phyloP scores from a whole-genome alignment of 64 coral and sea anemone species.

The Montipora foliosa region DNA sequence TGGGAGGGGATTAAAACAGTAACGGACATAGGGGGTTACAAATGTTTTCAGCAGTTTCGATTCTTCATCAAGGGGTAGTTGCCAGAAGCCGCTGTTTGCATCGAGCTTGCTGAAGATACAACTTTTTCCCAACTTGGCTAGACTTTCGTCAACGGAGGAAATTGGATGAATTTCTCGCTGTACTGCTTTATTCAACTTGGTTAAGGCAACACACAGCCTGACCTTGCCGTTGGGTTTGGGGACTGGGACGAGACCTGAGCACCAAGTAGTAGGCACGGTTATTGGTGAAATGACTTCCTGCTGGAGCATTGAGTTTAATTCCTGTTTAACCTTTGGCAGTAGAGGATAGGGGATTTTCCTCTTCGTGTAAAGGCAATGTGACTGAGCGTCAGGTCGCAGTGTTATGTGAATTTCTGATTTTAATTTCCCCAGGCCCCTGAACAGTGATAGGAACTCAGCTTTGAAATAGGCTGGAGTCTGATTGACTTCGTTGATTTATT shows the following conservation, averaged over 20 bases:
- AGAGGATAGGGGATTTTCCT: slow-evolving; percentile 13
- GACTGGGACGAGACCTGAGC: slow-evolving; percentile 37
- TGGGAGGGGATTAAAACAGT: slow-evolving; percentile 39
- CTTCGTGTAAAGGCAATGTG: slow-evolving; percentile 47
- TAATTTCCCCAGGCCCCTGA: slow-evolving; percentile 1
- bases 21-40: background rate
- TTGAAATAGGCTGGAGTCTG: background rate
- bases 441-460: slow-evolving; percentile 42
- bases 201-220: slow-evolving; percentile 2
- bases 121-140: slow-evolving; percentile 19
- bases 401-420: slow-evolving; percentile 6
- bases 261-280: slow-evolving; percentile 41
- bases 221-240: slow-evolving; percentile 52
- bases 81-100: slow-evolving; percentile 44
- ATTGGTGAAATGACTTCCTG: slow-evolving; percentile 59
- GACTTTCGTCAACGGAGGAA: slow-evolving; percentile 46
- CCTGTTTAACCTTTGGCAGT: slow-evolving; percentile 56
- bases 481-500: slow-evolving; percentile 39
- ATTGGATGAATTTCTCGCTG: slow-evolving; percentile 24
- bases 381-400: slow-evolving; percentile 38
- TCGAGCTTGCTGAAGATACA: slow-evolving; percentile 28
- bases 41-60: slow-evolving; percentile 31
- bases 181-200: background rate
- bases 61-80: background rate
- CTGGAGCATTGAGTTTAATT: slow-evolving; percentile 55